These are phyloP conservation scores for Micrasema longulum DNA, from an alignment of 1,140 invertebrate genomes.

Conservation along the genomic window DNA sequence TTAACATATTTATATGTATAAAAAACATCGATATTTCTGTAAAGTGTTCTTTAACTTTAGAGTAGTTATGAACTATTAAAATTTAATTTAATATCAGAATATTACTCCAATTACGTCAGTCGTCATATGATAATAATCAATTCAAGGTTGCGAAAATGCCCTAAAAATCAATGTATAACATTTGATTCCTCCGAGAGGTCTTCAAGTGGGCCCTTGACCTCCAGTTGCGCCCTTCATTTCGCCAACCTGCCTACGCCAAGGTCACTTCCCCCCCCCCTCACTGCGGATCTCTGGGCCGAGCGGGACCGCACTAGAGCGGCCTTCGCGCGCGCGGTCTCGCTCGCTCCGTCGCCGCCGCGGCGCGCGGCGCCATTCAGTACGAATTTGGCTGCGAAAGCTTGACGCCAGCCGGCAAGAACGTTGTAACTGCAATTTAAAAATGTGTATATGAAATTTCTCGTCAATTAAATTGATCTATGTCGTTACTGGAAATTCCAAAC, in stretches of 20 bases:
- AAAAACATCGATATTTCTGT: no score
- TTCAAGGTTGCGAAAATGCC: slow-evolving; percentile 1
- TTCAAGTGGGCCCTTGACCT: slow-evolving; percentile 2
- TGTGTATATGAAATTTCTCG: no score
- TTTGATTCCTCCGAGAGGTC: background rate
- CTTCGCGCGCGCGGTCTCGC: slow-evolving; percentile 9
- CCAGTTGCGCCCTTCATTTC: background rate
- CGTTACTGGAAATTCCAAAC: no score
- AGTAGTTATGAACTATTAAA: no score
- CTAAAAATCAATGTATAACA: background rate
- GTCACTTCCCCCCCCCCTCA: slow-evolving; percentile 11
- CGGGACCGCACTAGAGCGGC: slow-evolving; percentile 2
- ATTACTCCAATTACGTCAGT: no score
- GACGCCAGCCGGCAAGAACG: no score
- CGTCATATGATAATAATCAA: no score
- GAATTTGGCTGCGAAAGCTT: background rate
- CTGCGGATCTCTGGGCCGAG: slow-evolving; percentile 17
- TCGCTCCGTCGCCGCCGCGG: background rate
- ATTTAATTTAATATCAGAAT: no score
- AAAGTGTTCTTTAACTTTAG: no score
- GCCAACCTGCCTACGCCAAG: slow-evolving; percentile 9
- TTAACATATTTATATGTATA: no score
- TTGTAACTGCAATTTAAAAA: no score
- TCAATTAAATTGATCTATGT: no score
- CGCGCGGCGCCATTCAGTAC: background rate